phyloP scores from a whole-genome alignment of 2,113 vertebrate genomes.

The Hymenochirus boettgeri region DNA sequence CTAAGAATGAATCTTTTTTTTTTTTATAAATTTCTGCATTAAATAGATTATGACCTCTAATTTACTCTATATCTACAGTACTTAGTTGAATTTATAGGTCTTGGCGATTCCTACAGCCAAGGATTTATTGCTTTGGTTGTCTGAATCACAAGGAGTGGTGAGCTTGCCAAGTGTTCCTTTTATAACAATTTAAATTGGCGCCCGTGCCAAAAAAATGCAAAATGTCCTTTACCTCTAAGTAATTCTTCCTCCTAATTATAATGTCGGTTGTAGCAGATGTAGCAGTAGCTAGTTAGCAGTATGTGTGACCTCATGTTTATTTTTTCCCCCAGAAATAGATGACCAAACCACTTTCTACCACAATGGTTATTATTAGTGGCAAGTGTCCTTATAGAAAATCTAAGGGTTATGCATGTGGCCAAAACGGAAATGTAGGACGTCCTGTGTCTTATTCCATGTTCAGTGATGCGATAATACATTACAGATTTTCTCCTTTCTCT shows the following conservation, averaged over 20 bases:
- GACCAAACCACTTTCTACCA: slow-evolving; percentile 61
- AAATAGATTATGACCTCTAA: neutral
- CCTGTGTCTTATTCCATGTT: slow-evolving; percentile 42
- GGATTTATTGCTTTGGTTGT: slow-evolving; percentile 3
- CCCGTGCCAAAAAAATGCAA: neutral
- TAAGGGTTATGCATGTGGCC: no score
- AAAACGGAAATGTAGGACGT: no score
- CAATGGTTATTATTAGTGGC: no score
- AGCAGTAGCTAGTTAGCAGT: slow-evolving; percentile 55
- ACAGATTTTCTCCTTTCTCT: slow-evolving; percentile 57
- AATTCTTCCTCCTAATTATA: neutral
- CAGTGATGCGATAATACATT: slow-evolving; percentile 64
- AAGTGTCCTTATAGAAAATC: no score
- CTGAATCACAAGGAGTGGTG: neutral
- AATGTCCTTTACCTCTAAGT: neutral
- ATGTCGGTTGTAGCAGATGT: no score
- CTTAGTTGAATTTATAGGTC: neutral
- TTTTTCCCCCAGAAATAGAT: slow-evolving; percentile 52
- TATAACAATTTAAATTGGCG: neutral
- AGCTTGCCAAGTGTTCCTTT: neutral
- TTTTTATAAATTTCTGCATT: slow-evolving; percentile 21
- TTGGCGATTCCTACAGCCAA: neutral
- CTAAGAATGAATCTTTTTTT: slow-evolving; percentile 43
- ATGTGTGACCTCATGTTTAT: slow-evolving; percentile 49
- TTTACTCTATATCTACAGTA: neutral